Evolutionary conservation across 2,113 vertebrate genomes (phyloP), one percentile per base, ranked within the genome.

Genomic region (Ranitomeya imitator): DNA sequence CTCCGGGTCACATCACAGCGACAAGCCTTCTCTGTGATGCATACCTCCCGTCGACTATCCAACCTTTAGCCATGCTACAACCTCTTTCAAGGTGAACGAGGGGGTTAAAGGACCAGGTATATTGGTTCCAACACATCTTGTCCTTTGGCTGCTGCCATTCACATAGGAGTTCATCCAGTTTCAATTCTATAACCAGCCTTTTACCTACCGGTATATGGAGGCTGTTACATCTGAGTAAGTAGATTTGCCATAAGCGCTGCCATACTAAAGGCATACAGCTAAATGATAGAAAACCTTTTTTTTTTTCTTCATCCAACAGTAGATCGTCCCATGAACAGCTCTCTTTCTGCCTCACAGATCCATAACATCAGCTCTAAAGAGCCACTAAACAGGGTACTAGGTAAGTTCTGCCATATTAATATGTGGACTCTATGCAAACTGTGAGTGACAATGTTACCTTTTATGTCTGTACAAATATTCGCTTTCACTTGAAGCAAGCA

Each of bases 301-400:
- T 0, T 86, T 10, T 79, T 77, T 31, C 15, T 45, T 3, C 0
- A 51, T 88, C 85, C 87, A 52, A 15, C 78, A 95, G 95, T 96
- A 83, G 98, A 99, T 90, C 95, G 97, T 23, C 97, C 97, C 0
- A 99, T 99, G 97, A 99, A 97, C 94, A 98, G 93, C 91, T 99
- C 97, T 0, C 95, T 99, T 2, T 99, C 98, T 0, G 97, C 98
- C 83, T 99, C 98, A 52, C 98, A 99, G 93, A 97, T 99, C 0
- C 98, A 99, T 94, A 97, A 97, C 0, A 96, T 99, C 92, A 99
- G 98, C 95, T 99, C 99, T 97, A 95, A 97, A 89, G 98, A 99
- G 90, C 98, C 98, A 0, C 95, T 99, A 81, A 99, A 99, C 94
- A 89, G 97, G 77, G 97, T 99, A 82, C 93, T 99, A 37, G 97